Conservation (phyloP, 2,888 invertebrate species). For the Thelaira solivaga region DNA sequence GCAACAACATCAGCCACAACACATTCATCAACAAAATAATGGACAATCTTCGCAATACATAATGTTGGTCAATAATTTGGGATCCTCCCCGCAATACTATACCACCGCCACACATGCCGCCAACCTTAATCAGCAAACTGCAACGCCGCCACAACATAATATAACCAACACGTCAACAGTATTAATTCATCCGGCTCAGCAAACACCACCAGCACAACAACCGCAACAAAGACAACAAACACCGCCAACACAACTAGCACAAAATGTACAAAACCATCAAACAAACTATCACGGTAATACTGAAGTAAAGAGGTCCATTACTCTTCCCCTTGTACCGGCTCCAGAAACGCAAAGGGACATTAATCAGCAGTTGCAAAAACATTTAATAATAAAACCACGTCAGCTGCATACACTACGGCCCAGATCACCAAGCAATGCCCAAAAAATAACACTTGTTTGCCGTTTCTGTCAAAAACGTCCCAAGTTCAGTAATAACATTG, state of each 20-base stretch:
- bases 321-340: background rate
- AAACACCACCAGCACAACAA: background rate
- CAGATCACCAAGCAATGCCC: constrained; percentile 28
- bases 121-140: constrained; percentile 8
- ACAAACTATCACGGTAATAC: background rate
- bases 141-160: constrained; percentile 12
- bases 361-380: constrained; percentile 55
- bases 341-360: constrained; percentile 2
- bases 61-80: constrained; percentile 45
- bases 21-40: constrained; percentile 19
- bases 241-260: background rate
- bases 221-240: too few relatives aligned
- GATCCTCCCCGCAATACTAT: constrained; percentile 29
- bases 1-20: constrained; percentile 31
- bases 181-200: constrained; percentile 16
- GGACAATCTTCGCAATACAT: constrained; percentile 44
- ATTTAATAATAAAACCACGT: constrained; percentile 48
- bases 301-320: background rate
- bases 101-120: constrained; percentile 13
- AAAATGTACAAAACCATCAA: background rate
- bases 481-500: constrained; percentile 70
- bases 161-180: constrained; percentile 27
- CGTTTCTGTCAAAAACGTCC: constrained; percentile 74
- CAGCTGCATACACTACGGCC: constrained; percentile 60
- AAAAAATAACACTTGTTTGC: constrained; percentile 67